Evolutionary conservation across 2,888 invertebrate species (phyloP), one percentile per base, ranked within the genome.

Genomic region (Xestia xanthographa): DNA sequence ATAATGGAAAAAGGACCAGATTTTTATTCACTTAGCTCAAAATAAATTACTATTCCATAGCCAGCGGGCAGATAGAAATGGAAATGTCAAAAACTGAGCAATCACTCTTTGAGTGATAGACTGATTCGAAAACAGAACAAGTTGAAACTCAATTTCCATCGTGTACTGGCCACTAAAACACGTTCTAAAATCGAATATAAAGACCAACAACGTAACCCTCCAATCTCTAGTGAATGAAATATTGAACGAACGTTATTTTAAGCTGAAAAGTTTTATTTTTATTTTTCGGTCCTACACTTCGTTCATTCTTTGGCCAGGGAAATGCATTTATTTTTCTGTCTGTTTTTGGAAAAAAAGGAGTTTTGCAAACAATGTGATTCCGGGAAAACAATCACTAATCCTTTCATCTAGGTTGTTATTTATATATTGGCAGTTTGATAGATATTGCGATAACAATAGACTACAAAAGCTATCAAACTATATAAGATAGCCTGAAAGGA

Each of bases 41-140:
- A 78, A 48, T 48, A 63, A 73, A 80, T 53, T 29, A 12, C 43
- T 60, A 17, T 26, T 66, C 29, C 56, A 22, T 38, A 29, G 8
- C 29, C 48, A 22, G 6, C 9, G 66, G 45, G 34, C 56, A 43
- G n/a, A 34, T 11, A 72, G 26, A 66, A 79, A 79, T 50, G 9
- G 26, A 34, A 66, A 75, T 48, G 34, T 56, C 53, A 75, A 26
- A 69, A 76, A 17, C 43, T 65, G 20, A 56, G 22, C 53, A 66
- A 76, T 56, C 65, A 41, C 48, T 74, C 38, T 2, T 5, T 43
- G 34, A 67, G 62, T 56, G 75, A 80, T 62, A 50, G 8, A 50
- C 17, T 4, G 29, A 68, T 60, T 77, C 5, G 48, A 77, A 82
- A 82, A 72, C 56, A 65, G 45, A 82, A 77, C 41, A 22, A n/a